Evolutionary conservation across 2,797 vertebrate species (phyloP).

Genomic region (Argyrosomus regius): DNA sequence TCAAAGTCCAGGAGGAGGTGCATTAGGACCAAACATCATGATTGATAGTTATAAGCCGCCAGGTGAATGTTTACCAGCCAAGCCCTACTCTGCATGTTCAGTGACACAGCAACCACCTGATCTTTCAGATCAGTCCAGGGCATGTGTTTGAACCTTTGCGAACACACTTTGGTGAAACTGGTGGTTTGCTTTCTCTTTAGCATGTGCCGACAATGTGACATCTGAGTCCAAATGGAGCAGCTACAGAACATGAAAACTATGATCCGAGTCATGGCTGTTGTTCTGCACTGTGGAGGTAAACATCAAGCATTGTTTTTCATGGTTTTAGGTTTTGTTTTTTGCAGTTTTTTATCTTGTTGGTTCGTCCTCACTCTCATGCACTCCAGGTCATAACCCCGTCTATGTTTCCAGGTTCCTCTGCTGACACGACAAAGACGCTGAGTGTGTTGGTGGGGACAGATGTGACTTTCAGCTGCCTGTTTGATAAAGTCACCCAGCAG

Average conservation of each 20-base stretch:
- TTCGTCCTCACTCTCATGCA: neutral
- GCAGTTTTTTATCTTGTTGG: no score
- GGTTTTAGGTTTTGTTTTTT: neutral
- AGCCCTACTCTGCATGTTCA: neutral
- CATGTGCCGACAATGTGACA: neutral
- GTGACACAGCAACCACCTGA: neutral
- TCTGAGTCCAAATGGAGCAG: constrained; percentile 34
- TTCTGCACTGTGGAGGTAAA: constrained; percentile 52
- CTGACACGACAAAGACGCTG: constrained; percentile 5
- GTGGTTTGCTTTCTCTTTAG: neutral
- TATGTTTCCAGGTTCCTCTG: constrained; percentile 34
- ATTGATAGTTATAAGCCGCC: neutral
- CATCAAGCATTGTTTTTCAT: neutral
- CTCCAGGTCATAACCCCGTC: neutral
- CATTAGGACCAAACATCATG: neutral
- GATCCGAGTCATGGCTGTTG: constrained; percentile 21
- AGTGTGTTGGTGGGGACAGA: constrained; percentile 39
- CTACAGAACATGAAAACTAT: neutral
- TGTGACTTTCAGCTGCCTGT: constrained; percentile 58
- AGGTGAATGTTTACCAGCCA: constrained; percentile 28
- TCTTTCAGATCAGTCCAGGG: neutral
- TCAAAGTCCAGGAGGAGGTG: constrained; percentile 41
- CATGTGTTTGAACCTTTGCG: neutral
- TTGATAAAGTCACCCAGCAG: constrained; percentile 6
- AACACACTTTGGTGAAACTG: neutral